Evolutionary conservation across 2,113 vertebrate species (phyloP).

Genomic region (Montifringilla adamsi): DNA sequence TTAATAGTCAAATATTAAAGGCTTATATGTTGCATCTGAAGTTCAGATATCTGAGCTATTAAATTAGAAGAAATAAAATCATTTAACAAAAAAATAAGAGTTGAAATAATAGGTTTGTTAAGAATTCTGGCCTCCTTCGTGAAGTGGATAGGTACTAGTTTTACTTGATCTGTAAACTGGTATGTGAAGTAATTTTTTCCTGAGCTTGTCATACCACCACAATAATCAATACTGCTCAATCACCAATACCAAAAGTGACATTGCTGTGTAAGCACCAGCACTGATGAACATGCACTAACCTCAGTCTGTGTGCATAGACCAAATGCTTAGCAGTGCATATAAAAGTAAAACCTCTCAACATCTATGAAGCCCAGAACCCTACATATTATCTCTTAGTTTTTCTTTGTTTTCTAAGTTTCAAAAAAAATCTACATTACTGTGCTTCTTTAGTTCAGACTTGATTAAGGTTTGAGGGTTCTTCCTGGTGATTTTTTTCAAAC

Average conservation of each 20-base stretch:
- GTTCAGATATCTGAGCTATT: background rate
- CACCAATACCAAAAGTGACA: background rate
- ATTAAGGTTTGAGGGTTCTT: fast-evolving
- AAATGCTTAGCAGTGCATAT: background rate
- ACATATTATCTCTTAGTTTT: background rate
- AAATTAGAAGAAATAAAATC: background rate
- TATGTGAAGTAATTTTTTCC: background rate
- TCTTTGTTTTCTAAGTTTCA: background rate
- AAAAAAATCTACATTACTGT: background rate
- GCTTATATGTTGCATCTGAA: background rate
- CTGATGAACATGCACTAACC: background rate
- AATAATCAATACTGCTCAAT: background rate
- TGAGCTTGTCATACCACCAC: background rate
- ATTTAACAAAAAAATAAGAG: background rate
- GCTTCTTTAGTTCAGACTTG: background rate
- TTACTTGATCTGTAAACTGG: background rate
- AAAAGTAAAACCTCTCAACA: background rate
- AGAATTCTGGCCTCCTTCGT: background rate
- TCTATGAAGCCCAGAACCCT: background rate
- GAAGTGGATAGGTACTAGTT: background rate
- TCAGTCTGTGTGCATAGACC: background rate
- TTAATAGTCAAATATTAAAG: background rate
- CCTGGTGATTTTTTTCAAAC: background rate
- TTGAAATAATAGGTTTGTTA: background rate
- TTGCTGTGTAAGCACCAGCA: background rate